phyloP scores from a whole-genome alignment of 1,140 invertebrate species.

The Sycobia sp. region DNA sequence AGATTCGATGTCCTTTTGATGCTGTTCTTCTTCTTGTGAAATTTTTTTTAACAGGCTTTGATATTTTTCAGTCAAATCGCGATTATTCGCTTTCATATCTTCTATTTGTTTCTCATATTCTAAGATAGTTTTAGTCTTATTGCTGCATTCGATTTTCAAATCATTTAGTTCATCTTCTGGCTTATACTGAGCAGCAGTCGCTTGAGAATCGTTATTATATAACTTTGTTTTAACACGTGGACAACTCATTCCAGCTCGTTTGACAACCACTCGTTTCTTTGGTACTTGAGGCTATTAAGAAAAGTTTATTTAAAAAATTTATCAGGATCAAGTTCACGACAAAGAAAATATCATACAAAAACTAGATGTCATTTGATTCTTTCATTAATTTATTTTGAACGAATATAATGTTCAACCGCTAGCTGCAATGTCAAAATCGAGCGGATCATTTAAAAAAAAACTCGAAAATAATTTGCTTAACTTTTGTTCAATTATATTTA shows the following conservation, averaged over 20 bases:
- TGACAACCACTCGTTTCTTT: constrained; percentile 41
- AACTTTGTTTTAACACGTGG: constrained; percentile 40
- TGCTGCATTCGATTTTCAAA: constrained; percentile 53
- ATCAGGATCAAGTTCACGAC: too few species aligned
- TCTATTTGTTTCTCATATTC: constrained; percentile 54
- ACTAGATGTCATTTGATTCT: too few species aligned
- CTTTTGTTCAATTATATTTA: too few species aligned
- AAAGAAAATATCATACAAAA: too few species aligned
- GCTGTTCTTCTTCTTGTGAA: constrained; percentile 40
- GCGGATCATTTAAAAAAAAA: too few species aligned
- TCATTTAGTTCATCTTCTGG: constrained; percentile 50
- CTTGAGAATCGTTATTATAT: constrained; percentile 27
- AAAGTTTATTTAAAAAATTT: too few species aligned
- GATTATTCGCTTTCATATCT: constrained; percentile 47
- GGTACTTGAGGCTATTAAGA: constrained; percentile 47
- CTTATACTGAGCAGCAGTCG: constrained; percentile 42
- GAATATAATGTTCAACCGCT: too few species aligned
- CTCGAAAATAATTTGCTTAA: too few species aligned
- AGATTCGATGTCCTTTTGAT: constrained; percentile 48
- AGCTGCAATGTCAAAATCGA: too few species aligned
- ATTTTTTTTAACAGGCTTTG: constrained; percentile 37
- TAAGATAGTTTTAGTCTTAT: constrained; percentile 54
- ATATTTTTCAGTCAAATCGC: constrained; percentile 37
- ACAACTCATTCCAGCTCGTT: constrained; percentile 30
- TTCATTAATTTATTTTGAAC: too few species aligned